Base-by-base conservation (phyloP, 23 tunicate species). In the Ciona savignyi region DNA sequence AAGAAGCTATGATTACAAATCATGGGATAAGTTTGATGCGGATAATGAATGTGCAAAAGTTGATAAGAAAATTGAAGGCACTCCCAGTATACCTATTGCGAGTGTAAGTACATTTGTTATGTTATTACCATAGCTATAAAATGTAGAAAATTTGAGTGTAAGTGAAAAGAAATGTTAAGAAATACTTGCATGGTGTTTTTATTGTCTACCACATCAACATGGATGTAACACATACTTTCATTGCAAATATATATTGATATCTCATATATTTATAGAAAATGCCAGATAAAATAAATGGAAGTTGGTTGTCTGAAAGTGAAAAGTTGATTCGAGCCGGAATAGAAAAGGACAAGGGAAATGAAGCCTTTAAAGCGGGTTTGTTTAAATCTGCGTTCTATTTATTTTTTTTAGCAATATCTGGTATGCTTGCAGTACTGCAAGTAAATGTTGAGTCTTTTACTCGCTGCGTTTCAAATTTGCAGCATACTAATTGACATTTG, bases 11-110 rank as follows among this genome's bases (percentile, higher is more conserved):
- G 97, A 90, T 79, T 90, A 78, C 60, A 72, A 70, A 74, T 61
- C 97, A 27, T 90, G 97, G 97, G 90, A 90, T 67, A 90, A 84
- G 62, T 90, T 67, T 75, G 85, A 90, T 75, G 97, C 78, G n/a
- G 97, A 90, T 29, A 74, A 29, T 60, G 97, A 90, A 71, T 90
- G 97, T 68, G 72, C 74, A 21, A 90, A 83, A 75, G 77, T 90
- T 42, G 97, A 90, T 30, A n/a, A n/a, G n/a, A n/a, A n/a, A n/a
- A n/a, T n/a, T n/a, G n/a, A n/a, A n/a, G n/a, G n/a, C n/a, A n/a
- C n/a, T n/a, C n/a, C n/a, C n/a, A n/a, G n/a, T n/a, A n/a, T n/a
- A n/a, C n/a, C n/a, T n/a, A n/a, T n/a, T 66, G 19, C 61, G 19
- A 49, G 61, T 49, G 15, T 20, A 49, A 49, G 20, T 49, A 49